Base-by-base conservation (phyloP, 2,113 vertebrate species). In the Uria lomvia region DNA sequence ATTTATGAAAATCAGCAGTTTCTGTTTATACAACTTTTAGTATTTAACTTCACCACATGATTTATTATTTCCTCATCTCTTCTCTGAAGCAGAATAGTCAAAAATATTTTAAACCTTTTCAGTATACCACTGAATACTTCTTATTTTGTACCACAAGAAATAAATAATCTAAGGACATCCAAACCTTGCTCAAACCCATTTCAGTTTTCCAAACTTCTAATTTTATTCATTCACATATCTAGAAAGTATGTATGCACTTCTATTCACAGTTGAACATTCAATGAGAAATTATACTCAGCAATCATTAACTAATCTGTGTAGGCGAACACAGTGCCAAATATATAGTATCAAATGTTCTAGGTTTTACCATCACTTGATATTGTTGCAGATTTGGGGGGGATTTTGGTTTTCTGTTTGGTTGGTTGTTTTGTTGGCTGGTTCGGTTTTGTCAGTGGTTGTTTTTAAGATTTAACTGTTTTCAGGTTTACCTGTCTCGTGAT, bases 321-420 rank as follows among this genome's bases (percentile, higher is more conserved):
- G 22, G 22, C 34, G 30, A 77, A 72, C 15, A 55, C 5, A 52
- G 50, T 47, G 6, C 26, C 56, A 77, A 65, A 53, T 43, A 47
- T 3, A 32, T 8, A 80, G 62, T 12, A 45, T 32, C 49, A 47
- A 65, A 36, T 11, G 29, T 53, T 56, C 40, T 12, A 43, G 16
- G 4, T 36, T 67, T 67, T 67, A 49, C 15, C 26, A 66, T 36
- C 53, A 43, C 26, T 72, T 19, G 8, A 47, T n/a, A 59, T 36
- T 1, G 0, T 9, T 66, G 34, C 6, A 5, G 58, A 72, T 30
- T 47, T 42, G 19, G 8, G 17, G 9, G 23, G 8, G 23, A 18
- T 27, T 26, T 24, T 36, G 21, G 9, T 20, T 23, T 30, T 23
- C 13, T 52, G 11, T 15, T 60, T 30, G 60, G 7, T 63, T 38